Evolutionary conservation across 2,888 invertebrate species (phyloP).

Genomic region (Andrena trimmerana): DNA sequence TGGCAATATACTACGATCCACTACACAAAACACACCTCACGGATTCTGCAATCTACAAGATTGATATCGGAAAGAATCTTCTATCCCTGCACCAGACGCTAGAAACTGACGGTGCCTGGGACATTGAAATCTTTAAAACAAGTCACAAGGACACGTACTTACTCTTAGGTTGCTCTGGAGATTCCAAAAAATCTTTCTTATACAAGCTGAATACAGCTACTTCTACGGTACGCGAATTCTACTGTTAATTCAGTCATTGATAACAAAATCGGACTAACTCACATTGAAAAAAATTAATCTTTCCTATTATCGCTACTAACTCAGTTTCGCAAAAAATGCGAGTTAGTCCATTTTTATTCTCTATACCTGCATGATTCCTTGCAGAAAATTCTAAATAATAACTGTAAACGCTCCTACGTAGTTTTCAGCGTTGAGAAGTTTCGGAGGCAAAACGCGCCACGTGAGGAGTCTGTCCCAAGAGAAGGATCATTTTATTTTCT

Average conservation of each 20-base stretch:
- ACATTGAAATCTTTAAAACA: slow-evolving; percentile 71
- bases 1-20: slow-evolving; percentile 78
- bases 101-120: slow-evolving; percentile 73
- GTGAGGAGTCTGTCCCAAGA: slow-evolving; percentile 69
- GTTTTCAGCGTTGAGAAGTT: slow-evolving; percentile 72
- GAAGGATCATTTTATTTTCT: slow-evolving; percentile 73
- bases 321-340: too few species aligned
- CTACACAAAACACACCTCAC: slow-evolving; percentile 63
- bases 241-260: not conserved
- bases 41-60: slow-evolving; percentile 73
- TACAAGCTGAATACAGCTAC: slow-evolving; percentile 65
- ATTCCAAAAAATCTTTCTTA: slow-evolving; percentile 70
- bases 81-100: slow-evolving; percentile 68
- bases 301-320: too few species aligned
- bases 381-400: not conserved
- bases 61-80: slow-evolving; percentile 62
- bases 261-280: too few species aligned
- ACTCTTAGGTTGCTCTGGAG: slow-evolving; percentile 72
- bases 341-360: too few species aligned
- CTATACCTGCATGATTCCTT: not conserved
- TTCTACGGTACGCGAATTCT: slow-evolving; percentile 57
- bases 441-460: slow-evolving; percentile 74
- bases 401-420: slow-evolving; percentile 30
- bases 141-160: slow-evolving; percentile 60
- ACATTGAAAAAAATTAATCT: too few species aligned